Evolutionary conservation across 2,888 invertebrate genomes (phyloP).

Genomic region (Plebejus argus): DNA sequence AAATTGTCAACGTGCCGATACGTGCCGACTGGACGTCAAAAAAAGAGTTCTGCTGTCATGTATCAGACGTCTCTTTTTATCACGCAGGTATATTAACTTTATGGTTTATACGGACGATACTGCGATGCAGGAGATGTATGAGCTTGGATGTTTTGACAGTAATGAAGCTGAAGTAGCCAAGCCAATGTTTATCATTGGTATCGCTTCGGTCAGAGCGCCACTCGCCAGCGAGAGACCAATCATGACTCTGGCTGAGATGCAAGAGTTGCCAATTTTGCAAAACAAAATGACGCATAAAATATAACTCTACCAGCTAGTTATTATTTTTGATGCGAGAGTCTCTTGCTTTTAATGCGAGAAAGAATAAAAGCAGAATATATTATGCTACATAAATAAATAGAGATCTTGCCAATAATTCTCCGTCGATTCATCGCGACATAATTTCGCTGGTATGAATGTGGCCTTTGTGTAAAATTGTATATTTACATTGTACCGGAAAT

Average conservation of each 20-base stretch:
- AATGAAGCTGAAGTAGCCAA: too few relatives aligned
- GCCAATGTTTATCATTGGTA: too few relatives aligned
- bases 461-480: conserved; percentile 11
- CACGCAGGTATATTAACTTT: too few relatives aligned
- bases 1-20: too few relatives aligned
- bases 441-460: background rate
- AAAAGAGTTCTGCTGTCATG: too few relatives aligned
- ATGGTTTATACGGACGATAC: background rate
- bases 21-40: too few relatives aligned
- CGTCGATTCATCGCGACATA: background rate
- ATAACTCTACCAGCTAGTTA: background rate
- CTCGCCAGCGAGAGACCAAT: background rate
- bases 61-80: too few relatives aligned
- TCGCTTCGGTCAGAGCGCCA: background rate
- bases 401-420: background rate
- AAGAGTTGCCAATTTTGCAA: background rate
- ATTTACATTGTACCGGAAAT: conserved; percentile 12
- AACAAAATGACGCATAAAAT: background rate
- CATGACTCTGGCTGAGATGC: background rate
- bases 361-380: too few relatives aligned
- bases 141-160: background rate
- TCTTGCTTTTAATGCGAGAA: too few relatives aligned
- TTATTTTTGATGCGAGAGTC: background rate
- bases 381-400: background rate
- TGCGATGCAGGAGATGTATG: background rate